Evolutionary conservation across 2,113 vertebrate genomes (phyloP).

Genomic region (Coturnix japonica): DNA sequence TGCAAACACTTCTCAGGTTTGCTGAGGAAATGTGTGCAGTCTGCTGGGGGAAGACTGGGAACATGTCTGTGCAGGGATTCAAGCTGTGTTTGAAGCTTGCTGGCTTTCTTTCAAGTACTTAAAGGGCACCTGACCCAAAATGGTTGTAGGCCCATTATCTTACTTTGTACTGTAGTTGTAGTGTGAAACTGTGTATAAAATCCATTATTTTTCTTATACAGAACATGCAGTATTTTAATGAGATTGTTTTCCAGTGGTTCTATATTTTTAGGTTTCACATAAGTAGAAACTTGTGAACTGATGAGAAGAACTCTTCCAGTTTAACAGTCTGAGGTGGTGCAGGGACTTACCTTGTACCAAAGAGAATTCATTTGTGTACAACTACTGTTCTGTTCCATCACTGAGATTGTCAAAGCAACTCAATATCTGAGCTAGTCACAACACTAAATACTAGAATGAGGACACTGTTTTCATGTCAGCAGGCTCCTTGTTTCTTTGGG

Average conservation of each 20-base stretch:
- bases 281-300: not conserved
- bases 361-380: not conserved
- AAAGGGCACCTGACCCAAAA: not conserved
- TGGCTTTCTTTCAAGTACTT: not conserved
- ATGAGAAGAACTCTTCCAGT: not conserved
- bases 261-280: not conserved
- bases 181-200: not conserved
- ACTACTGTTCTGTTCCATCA: not conserved
- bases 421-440: not conserved
- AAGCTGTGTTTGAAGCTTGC: not conserved
- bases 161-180: not conserved
- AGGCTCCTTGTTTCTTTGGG: not conserved
- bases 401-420: not conserved
- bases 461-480: not conserved
- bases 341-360: not conserved
- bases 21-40: not conserved
- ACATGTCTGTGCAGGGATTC: rapidly evolving
- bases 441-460: not conserved
- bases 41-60: not conserved
- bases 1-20: not conserved
- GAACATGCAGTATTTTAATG: not conserved
- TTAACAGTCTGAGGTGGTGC: not conserved
- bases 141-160: not conserved
- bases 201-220: not conserved
- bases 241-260: not conserved